Evolutionary conservation across 2,888 invertebrate genomes (phyloP).

Genomic region (Aphodius granarius): DNA sequence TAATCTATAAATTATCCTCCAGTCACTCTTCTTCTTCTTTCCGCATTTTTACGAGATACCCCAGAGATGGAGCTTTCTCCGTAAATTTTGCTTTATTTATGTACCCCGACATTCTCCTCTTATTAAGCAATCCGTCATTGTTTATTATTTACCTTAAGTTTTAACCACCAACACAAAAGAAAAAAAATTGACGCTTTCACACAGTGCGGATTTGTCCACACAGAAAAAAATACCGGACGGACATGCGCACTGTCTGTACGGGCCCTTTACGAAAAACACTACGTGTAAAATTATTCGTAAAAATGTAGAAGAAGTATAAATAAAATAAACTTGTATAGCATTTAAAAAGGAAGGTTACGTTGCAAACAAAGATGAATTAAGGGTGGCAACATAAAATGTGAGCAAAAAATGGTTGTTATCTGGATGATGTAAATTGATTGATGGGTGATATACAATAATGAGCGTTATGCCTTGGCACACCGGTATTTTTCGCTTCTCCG

Average conservation of each 20-base stretch:
- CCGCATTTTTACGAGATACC: background rate
- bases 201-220: too few relatives aligned
- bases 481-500: background rate
- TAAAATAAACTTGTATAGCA: too few relatives aligned
- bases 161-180: background rate
- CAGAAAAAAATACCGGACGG: too few relatives aligned
- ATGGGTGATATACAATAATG: background rate
- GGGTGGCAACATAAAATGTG: background rate
- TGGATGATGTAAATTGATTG: background rate
- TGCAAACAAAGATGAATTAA: background rate
- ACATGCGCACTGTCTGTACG: too few relatives aligned
- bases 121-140: background rate
- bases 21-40: slow-evolving; percentile 2
- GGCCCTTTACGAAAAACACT: too few relatives aligned
- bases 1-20: slow-evolving; percentile 48
- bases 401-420: background rate
- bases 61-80: background rate
- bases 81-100: background rate
- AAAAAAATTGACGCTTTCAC: too few relatives aligned
- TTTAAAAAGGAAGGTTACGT: background rate
- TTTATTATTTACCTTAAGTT: background rate
- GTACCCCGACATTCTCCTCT: background rate
- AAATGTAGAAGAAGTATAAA: too few relatives aligned
- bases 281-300: too few relatives aligned
- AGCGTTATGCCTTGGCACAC: background rate